Evolutionary conservation across 2,888 invertebrate genomes (phyloP), one percentile per base, ranked within the genome.

Genomic region (Drosophila barbarae): DNA sequence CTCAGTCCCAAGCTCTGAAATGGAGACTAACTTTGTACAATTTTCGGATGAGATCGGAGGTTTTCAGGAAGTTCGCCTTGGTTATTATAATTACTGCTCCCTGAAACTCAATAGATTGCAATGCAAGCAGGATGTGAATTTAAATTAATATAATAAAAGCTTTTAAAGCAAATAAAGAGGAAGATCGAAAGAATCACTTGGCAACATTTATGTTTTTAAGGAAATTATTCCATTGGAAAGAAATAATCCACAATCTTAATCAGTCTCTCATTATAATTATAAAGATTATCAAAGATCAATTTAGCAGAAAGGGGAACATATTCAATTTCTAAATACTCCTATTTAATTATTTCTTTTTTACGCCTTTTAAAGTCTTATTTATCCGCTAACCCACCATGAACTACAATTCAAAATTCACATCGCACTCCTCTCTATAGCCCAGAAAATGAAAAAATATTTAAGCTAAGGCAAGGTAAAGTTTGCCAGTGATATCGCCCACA

Each of bases 31-130:
- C 36, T 32, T 41, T 13, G 36, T 34, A 61, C 52, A 52, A 44
- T 38, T 61, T 59, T 59, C 15, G 59, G 36, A 13, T 26, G 63
- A 46, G 57, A 64, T 61, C 53, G 74, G 42, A 28, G 46, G 26
- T 42, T 30, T 28, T 26, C n/a, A 15, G 61, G 61, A 61, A 47
- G 63, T 49, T 55, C 47, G 63, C 53, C 34, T 69, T 74, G 76
- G 77, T 82, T 79, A 76, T 82, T 84, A 81, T 76, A 82, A 77
- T 80, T 83, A 74, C 82, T 68, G 72, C 70, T 77, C 76, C 78
- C 80, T 59, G 68, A 70, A 67, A 73, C 71, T 74, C 77, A 76
- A 77, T 70, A 73, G 77, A 69, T 69, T 75, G 79, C 72, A 82
- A 65, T 21, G 47, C 32, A 52, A 41, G 42, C 71, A 77, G 72